phyloP scores from a whole-genome alignment of 2,888 invertebrate genomes.

The Hypolimnas misippus region DNA sequence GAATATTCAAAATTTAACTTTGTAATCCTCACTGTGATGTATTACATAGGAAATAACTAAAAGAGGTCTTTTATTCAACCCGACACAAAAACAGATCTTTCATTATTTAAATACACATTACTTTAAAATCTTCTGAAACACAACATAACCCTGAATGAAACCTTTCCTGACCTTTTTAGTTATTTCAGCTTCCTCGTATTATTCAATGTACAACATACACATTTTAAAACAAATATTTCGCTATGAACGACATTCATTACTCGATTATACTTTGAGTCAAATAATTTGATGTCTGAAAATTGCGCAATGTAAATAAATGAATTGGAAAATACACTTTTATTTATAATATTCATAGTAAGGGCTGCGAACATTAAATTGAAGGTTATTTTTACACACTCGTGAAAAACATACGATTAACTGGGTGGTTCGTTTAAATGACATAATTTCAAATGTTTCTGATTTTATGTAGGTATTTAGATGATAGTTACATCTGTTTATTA shows the following conservation, averaged over 20 bases:
- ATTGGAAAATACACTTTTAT: neutral
- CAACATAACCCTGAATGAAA: constrained; percentile 33
- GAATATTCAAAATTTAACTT: too few species aligned
- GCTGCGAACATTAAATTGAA: constrained; percentile 1
- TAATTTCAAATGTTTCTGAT: constrained; percentile 1
- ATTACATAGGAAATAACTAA: constrained; percentile 6
- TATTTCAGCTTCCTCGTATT: constrained; percentile 9
- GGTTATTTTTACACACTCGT: constrained; percentile 5
- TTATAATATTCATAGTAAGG: neutral
- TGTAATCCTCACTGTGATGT: too few species aligned
- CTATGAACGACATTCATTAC: neutral
- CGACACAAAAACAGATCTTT: constrained; percentile 12
- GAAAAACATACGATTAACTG: neutral
- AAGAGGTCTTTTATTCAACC: constrained; percentile 19
- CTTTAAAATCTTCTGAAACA: constrained; percentile 31
- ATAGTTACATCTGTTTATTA: too few species aligned
- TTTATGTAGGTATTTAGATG: neutral
- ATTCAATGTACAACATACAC: neutral
- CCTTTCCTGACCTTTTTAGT: constrained; percentile 12
- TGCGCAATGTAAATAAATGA: neutral
- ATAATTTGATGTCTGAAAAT: neutral
- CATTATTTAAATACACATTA: constrained; percentile 25
- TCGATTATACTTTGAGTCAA: neutral
- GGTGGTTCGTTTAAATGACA: neutral
- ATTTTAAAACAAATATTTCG: neutral